phyloP scores from a whole-genome alignment of 2,113 vertebrate species.

The Rostratula benghalensis region DNA sequence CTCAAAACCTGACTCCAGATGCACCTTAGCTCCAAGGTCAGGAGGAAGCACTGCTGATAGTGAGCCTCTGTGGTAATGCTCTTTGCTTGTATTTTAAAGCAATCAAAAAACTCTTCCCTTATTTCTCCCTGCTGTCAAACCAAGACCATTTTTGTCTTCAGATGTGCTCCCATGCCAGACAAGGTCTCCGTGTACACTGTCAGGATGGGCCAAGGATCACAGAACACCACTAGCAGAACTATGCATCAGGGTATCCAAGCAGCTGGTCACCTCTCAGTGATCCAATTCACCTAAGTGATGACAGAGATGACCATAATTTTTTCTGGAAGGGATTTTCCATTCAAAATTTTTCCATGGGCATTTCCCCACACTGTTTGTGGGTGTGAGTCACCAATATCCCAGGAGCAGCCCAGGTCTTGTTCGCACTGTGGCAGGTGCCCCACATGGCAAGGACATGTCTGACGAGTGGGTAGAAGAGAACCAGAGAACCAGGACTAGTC shows the following conservation, averaged over 20 bases:
- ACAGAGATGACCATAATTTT: neutral
- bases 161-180: too few species aligned
- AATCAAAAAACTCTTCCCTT: neutral
- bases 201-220: neutral
- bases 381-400: neutral
- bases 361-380: neutral
- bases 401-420: neutral
- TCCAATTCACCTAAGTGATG: neutral
- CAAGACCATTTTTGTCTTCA: neutral
- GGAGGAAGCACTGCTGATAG: neutral
- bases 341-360: neutral
- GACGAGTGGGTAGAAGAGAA: neutral
- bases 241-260: neutral
- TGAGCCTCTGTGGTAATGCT: neutral
- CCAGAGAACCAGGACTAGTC: fast-evolving
- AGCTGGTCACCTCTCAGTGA: neutral
- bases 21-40: neutral
- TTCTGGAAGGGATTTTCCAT: neutral
- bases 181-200: neutral
- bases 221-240: neutral
- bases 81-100: neutral
- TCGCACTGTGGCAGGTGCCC: fast-evolving
- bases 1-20: neutral
- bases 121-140: neutral
- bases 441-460: fast-evolving